phyloP scores from a whole-genome alignment of 2,797 vertebrate genomes.

The Amphiprion clarkii region DNA sequence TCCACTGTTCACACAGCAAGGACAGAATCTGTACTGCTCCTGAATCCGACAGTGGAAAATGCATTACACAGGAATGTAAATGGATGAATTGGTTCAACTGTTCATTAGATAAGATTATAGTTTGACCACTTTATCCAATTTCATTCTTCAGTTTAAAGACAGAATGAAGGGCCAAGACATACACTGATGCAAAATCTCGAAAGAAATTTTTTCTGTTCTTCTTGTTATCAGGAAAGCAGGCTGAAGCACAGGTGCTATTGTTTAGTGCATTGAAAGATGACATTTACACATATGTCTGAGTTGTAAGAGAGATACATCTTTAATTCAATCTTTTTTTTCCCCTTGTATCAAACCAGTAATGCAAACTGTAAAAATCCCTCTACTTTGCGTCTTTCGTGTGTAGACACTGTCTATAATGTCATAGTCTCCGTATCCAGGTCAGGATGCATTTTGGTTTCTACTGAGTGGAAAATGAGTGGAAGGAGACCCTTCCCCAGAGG shows the following conservation, averaged over 20 bases:
- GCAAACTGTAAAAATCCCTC: not conserved
- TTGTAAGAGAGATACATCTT: not conserved
- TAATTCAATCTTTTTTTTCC: not conserved
- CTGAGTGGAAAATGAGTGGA: constrained; percentile 70
- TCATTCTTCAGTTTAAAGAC: constrained; percentile 3
- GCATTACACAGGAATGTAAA: not conserved
- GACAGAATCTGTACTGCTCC: too few species aligned
- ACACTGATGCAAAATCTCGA: too few species aligned
- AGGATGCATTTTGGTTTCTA: constrained; percentile 58
- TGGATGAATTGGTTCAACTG: not conserved
- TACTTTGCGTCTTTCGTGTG: constrained; percentile 8
- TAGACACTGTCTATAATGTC: constrained; percentile 30
- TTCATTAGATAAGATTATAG: not conserved
- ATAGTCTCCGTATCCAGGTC: constrained; percentile 41
- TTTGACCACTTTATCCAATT: constrained; percentile 4
- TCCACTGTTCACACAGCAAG: too few species aligned
- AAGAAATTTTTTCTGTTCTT: too few species aligned
- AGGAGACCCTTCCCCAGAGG: constrained; percentile 61
- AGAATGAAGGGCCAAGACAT: not conserved
- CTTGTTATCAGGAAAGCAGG: not conserved
- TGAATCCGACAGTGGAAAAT: too few species aligned
- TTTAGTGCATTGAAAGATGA: not conserved
- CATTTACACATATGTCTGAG: too few species aligned
- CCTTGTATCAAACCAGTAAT: not conserved
- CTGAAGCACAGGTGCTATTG: not conserved